phyloP scores from a whole-genome alignment of 1,140 invertebrate species.

The Pseudoatta argentina region DNA sequence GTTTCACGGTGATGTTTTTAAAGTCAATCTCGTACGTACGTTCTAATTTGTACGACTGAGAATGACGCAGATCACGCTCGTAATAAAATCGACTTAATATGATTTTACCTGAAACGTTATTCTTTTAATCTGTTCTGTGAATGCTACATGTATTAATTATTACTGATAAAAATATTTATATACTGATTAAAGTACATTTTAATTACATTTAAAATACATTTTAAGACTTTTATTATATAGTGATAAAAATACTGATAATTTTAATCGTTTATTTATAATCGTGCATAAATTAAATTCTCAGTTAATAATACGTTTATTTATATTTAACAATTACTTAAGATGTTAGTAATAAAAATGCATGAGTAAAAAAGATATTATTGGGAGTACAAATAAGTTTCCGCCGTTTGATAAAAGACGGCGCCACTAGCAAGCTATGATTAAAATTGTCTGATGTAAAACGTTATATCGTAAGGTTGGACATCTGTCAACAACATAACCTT shows the following conservation, averaged over 20 bases:
- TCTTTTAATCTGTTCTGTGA: neutral
- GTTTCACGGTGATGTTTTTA: conserved; percentile 38
- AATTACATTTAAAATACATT: too few species aligned
- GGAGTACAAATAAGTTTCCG: too few species aligned
- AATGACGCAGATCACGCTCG: neutral
- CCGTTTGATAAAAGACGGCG: too few species aligned
- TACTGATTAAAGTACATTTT: too few species aligned
- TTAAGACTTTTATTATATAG: too few species aligned
- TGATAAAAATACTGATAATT: too few species aligned
- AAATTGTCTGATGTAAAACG: too few species aligned
- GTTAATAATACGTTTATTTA: neutral
- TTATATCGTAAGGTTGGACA: too few species aligned
- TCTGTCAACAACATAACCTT: too few species aligned
- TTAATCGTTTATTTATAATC: neutral
- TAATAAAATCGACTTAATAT: conserved; percentile 8
- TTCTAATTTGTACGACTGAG: conserved; percentile 27
- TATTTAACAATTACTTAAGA: neutral
- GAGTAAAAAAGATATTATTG: neutral
- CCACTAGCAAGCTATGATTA: too few species aligned
- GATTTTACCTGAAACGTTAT: neutral
- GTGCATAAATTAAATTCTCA: neutral
- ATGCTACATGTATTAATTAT: neutral
- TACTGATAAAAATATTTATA: neutral
- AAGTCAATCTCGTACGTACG: conserved; percentile 33
- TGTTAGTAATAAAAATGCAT: neutral